Conservation (phyloP, 2,113 vertebrate species). For the Engraulis encrasicolus region DNA sequence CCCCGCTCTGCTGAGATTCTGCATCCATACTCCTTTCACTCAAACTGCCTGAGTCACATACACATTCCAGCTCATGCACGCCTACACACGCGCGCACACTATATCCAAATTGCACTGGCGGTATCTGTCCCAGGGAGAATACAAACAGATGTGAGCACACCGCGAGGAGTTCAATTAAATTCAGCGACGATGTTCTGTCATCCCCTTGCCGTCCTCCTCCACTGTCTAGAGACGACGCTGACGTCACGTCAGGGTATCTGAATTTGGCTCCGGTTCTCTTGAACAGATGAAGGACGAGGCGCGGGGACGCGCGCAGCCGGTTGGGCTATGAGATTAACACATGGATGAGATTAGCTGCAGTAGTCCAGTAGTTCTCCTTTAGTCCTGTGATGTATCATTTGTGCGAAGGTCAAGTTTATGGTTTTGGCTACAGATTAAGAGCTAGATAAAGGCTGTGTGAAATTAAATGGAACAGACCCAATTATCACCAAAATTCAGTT, state of each 20-base stretch:
- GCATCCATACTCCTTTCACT: neutral
- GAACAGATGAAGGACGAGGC: neutral
- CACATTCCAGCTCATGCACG: neutral
- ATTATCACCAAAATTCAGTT: too few species aligned
- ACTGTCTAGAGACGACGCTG: neutral
- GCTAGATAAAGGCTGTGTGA: too few species aligned
- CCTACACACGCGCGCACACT: neutral
- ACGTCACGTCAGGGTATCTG: constrained; percentile 1
- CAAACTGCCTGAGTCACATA: too few species aligned
- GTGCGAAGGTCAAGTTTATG: too few species aligned
- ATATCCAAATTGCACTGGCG: neutral
- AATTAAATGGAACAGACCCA: too few species aligned
- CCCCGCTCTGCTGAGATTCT: neutral
- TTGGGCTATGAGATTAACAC: too few species aligned
- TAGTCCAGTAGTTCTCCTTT: too few species aligned
- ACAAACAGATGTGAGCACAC: neutral
- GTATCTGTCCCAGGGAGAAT: neutral
- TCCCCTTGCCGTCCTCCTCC: constrained; percentile 12
- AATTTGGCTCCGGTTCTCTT: neutral
- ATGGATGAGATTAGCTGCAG: too few species aligned
- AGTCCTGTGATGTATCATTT: too few species aligned
- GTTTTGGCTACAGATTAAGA: too few species aligned
- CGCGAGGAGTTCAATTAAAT: neutral
- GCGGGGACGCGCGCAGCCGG: neutral
- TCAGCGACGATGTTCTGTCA: neutral